These are phyloP conservation scores for Hypomesus transpacificus DNA, from an alignment of 2,113 vertebrate genomes.

Conservation along the genomic window DNA sequence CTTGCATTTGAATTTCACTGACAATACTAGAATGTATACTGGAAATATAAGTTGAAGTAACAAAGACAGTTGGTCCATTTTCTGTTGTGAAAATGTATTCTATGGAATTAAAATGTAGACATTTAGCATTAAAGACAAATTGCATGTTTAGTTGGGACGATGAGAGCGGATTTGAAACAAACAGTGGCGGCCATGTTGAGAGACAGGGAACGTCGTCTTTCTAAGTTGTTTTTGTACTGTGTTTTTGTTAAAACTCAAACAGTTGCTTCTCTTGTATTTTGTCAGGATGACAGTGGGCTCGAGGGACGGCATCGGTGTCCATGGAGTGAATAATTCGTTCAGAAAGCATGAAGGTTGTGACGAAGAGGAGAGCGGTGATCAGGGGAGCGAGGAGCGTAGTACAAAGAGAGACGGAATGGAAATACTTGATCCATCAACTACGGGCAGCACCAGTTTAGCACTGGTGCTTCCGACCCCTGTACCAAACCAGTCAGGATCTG, in stretches of 20 bases:
- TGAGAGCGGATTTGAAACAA: conserved; percentile 96
- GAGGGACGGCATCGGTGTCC: conserved; percentile 83
- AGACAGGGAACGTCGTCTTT: conserved; percentile 76
- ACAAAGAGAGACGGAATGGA: conserved; percentile 84
- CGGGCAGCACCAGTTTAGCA: conserved; percentile 62
- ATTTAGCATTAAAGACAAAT: conserved; percentile 44
- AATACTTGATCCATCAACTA: conserved; percentile 73
- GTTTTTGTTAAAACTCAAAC: conserved; percentile 47
- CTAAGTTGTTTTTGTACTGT: conserved; percentile 68
- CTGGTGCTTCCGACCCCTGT: conserved; percentile 63
- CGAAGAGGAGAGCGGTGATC: conserved; percentile 86
- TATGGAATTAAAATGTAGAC: conserved; percentile 27
- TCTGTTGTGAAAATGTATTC: conserved; percentile 22
- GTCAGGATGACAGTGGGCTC: conserved; percentile 95
- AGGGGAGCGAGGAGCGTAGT: conserved; percentile 85
- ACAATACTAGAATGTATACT: conserved; percentile 47
- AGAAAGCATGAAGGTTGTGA: conserved; percentile 80
- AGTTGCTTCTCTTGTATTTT: conserved; percentile 53
- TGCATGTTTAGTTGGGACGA: conserved; percentile 87
- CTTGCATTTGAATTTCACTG: conserved; percentile 69
- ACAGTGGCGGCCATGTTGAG: conserved; percentile 99
- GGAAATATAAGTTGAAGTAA: conserved; percentile 21
- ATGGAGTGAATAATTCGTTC: conserved; percentile 85
- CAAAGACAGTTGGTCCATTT: conserved; percentile 12
- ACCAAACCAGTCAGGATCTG: conserved; percentile 56